These are phyloP conservation scores for Hirtodrosophila confusa DNA, from an alignment of 2,888 invertebrate genomes.

Conservation along the genomic window DNA sequence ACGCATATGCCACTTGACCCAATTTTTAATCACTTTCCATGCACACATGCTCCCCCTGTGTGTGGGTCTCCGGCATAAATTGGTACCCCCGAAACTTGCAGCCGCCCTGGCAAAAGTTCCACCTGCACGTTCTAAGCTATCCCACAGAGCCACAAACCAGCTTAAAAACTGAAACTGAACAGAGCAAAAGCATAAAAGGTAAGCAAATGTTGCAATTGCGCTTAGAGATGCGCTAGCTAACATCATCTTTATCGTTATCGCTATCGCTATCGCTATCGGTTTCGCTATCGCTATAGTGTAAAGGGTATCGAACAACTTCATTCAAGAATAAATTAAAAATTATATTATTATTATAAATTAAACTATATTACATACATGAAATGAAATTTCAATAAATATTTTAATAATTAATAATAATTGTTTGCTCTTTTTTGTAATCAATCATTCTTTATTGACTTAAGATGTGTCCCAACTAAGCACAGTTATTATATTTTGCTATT, in stretches of 20 bases:
- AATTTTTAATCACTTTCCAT: conserved; percentile 78
- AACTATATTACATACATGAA: neutral
- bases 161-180: conserved; percentile 49
- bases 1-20: conserved; percentile 80
- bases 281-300: neutral
- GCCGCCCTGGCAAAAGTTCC: conserved; percentile 58
- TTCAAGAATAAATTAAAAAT: neutral
- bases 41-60: conserved; percentile 56
- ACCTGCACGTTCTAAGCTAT: conserved; percentile 70
- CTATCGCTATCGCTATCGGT: too few species aligned
- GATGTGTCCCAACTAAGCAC: too few species aligned
- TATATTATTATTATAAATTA: neutral
- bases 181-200: conserved; percentile 30
- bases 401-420: too few species aligned
- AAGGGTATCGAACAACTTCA: neutral
- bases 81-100: conserved; percentile 72
- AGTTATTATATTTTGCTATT: too few species aligned
- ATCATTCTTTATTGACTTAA: too few species aligned
- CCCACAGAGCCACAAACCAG: conserved; percentile 55
- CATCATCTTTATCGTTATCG: conserved; percentile 9
- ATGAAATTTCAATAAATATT: too few species aligned
- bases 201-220: conserved; percentile 34
- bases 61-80: conserved; percentile 61
- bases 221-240: conserved; percentile 28
- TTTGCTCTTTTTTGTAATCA: too few species aligned